A percentile compares a stretch with the other conserved stretches of the same genome.
Evolutionary conservation across 2,888 invertebrate species (phyloP).

Genomic region (Taenaris catops): DNA sequence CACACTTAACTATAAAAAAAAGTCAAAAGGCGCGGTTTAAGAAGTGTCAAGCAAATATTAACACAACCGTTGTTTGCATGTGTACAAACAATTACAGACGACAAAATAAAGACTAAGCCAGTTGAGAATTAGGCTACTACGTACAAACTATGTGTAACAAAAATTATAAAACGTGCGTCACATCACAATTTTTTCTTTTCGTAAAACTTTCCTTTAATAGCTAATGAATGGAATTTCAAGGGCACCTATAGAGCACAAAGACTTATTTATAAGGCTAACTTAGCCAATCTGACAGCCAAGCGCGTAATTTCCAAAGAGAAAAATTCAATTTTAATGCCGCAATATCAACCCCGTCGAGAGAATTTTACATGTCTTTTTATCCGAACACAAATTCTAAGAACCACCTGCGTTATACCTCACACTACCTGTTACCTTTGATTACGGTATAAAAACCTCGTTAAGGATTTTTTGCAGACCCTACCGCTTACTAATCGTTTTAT

Average conservation of each 20-base stretch:
- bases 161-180: neutral
- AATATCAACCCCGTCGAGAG: constrained; percentile 18
- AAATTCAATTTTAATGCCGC: constrained; percentile 17
- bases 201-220: neutral
- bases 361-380: constrained; percentile 20
- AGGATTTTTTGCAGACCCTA: constrained; percentile 47
- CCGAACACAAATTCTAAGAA: constrained; percentile 32
- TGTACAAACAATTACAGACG: constrained; percentile 43
- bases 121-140: no score
- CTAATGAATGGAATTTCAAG: neutral
- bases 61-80: constrained; percentile 41
- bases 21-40: constrained; percentile 16
- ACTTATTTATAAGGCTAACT: constrained; percentile 12
- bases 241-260: constrained; percentile 2
- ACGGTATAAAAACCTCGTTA: constrained; percentile 66
- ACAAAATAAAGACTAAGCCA: constrained; percentile 32
- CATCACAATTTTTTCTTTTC: neutral
- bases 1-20: constrained; percentile 12
- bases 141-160: no score
- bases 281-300: constrained; percentile 12
- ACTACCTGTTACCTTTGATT: constrained; percentile 45
- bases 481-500: constrained; percentile 62
- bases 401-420: constrained; percentile 31
- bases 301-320: constrained; percentile 14
- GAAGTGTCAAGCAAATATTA: constrained; percentile 34